Evolutionary conservation across 2,888 invertebrate species (phyloP), one percentile per base, ranked within the genome.

Genomic region (Frankliniella intonsa): DNA sequence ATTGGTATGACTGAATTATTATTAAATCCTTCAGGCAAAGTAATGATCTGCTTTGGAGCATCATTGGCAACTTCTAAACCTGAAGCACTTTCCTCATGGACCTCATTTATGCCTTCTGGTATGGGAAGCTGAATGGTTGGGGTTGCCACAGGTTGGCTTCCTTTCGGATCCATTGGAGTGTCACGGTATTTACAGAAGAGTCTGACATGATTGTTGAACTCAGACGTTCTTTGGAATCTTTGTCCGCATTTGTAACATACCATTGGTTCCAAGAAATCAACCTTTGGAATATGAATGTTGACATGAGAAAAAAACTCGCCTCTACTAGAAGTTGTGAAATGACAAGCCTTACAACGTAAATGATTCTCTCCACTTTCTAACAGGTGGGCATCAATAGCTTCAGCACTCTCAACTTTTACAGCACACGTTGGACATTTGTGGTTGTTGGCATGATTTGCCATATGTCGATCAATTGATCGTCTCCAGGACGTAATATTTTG

Each of bases 241-340:
- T 76, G 69, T 10, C 25, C 25, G 22, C 69, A 76, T 12, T 76
- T 76, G 12, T 22, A 76, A 12, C 69, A 76, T 25, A 76, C 69
- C 69, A 76, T 76, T 2, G 69, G 69, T 25, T 76, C 69, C 69
- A 76, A 25, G n/a, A 76, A n/a, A 25, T 76, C 69, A 76, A 25
- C 69, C 69, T 76, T 76, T 76, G 69, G 69, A 25, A 76, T 76
- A 22, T 76, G 69, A 76, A 25, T 22, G 25, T 76, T 76, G 69
- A 25, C 69, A 76, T 76, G 69, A 25, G 12, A 25, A 9, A 76
- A 76, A 22, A 76, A 76, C 12, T 76, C 25, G 1, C 12, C 25
- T 25, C 69, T 76, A 76, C 7, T 12, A 25, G 22, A 25, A 9
- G 69, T 76, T 25, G 25, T 76, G 25, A 22, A 76, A 22, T 76